These are phyloP conservation scores for Phylloscopus trochilus DNA, from an alignment of 2,113 vertebrate genomes.

Conservation along the genomic window DNA sequence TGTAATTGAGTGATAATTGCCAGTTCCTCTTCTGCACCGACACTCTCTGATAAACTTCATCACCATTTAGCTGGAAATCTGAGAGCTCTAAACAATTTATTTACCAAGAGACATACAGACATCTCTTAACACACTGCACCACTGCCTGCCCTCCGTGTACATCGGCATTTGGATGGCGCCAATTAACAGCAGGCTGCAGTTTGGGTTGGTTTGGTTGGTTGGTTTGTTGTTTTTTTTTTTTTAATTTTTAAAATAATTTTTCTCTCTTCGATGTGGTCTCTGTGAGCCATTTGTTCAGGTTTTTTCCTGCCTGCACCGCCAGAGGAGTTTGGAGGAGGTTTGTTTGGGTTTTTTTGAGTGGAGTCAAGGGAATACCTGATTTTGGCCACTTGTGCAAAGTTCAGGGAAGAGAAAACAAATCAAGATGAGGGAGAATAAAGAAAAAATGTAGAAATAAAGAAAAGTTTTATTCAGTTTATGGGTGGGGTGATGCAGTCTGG, in stretches of 20 bases:
- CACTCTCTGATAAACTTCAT: constrained; percentile 61
- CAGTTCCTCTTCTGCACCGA: constrained; percentile 58
- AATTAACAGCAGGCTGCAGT: background rate
- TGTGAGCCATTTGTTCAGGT: background rate
- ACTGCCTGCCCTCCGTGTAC: background rate
- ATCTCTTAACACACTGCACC: constrained; percentile 47
- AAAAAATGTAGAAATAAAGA: background rate
- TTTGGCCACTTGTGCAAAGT: background rate
- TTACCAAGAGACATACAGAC: constrained; percentile 60
- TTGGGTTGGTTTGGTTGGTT: background rate
- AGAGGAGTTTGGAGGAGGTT: background rate
- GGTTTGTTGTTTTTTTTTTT: background rate
- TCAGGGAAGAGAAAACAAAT: background rate
- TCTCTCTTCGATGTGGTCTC: background rate
- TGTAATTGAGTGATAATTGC: constrained; percentile 69
- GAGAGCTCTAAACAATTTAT: constrained; percentile 75
- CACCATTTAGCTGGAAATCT: constrained; percentile 69
- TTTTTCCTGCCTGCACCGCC: background rate
- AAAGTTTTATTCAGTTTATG: background rate
- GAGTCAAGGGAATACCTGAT: background rate
- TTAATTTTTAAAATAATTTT: background rate
- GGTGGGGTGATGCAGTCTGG: too few relatives aligned
- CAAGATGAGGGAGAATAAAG: background rate
- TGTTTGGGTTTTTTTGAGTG: background rate
- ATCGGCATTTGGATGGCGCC: constrained; percentile 12